Evolutionary conservation across 2,113 vertebrate genomes (phyloP), one percentile per base, ranked within the genome.

Genomic region (Vulpes vulpes): DNA sequence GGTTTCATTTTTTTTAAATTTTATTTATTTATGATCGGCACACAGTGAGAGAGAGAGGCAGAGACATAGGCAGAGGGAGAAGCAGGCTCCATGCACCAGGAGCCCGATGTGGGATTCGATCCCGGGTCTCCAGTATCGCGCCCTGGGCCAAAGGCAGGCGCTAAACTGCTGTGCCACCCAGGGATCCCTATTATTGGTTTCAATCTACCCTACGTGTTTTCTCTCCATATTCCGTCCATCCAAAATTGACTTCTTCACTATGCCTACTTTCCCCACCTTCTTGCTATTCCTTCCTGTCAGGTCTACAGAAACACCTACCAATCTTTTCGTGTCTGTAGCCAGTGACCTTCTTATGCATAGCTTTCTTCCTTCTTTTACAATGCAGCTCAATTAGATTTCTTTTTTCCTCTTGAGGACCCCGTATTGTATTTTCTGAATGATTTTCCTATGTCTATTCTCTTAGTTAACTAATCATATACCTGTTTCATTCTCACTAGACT

Each of bases 201-300:
- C 43, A 49, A 12, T 30, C 20, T 57, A 30, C 5, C 38, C 1
- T 51, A 32, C 22, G 51, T 69, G 3, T 20, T 15, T 11, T 43
- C 3, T 76, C 8, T n/a, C 20, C 5, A 11, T 1, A n/a, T 1
- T 14, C 5, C 38, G 11, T 32, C 32, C 7, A 62, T 30, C 30
- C 65, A n/a, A n/a, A 86, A 43, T 0, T 12, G 19, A 53, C 32
- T 55, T 22, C 25, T 59, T 60, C 43, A 35, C 27, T 22, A 6
- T 1, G 14, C 2, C 0, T 1, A 38, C 9, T 53, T 43, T n/a
- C 53, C n/a, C 7, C 51, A 86, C 5, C 12, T 38, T 8, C 27
- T n/a, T 1, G 49, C 12, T 19, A 8, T 10, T 38, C 74, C 27
- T 81, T 76, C 60, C 5, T 38, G 10, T 32, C 23, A 11, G 20